These are phyloP conservation scores for Phymorhynchus buccinoides DNA, from an alignment of 1,140 invertebrate genomes.

Conservation along the genomic window DNA sequence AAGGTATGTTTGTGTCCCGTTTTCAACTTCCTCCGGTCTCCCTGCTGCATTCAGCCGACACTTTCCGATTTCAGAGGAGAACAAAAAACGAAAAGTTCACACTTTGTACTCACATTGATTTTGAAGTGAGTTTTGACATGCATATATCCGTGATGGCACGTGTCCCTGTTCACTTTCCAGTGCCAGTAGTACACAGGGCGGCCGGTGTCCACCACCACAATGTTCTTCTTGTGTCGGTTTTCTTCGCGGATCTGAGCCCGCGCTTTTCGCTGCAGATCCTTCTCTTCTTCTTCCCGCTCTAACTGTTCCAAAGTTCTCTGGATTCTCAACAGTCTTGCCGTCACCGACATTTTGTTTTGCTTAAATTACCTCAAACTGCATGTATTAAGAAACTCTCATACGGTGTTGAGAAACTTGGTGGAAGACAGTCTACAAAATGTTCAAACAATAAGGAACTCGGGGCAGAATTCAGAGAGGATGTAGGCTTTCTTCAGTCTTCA, in stretches of 20 bases:
- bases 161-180: conserved; percentile 20
- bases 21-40: too few species aligned
- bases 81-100: background rate
- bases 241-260: background rate
- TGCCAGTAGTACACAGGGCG: conserved; percentile 36
- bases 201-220: background rate
- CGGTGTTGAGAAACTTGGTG: too few species aligned
- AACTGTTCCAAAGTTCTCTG: background rate
- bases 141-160: conserved; percentile 26
- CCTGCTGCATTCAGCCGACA: too few species aligned
- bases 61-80: too few species aligned
- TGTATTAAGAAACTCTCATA: too few species aligned
- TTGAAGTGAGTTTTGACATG: conserved; percentile 17
- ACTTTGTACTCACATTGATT: conserved; percentile 23
- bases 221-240: background rate
- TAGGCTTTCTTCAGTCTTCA: too few species aligned
- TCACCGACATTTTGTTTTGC: conserved; percentile 15
- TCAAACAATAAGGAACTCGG: too few species aligned
- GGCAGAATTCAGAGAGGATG: too few species aligned
- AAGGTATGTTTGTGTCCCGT: too few species aligned
- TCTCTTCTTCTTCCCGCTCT: background rate
- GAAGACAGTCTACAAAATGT: too few species aligned
- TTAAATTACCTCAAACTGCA: too few species aligned
- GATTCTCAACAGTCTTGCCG: background rate
- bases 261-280: background rate